Conservation (phyloP, 2,888 invertebrate genomes). For the Siphonodentalium dalli region DNA sequence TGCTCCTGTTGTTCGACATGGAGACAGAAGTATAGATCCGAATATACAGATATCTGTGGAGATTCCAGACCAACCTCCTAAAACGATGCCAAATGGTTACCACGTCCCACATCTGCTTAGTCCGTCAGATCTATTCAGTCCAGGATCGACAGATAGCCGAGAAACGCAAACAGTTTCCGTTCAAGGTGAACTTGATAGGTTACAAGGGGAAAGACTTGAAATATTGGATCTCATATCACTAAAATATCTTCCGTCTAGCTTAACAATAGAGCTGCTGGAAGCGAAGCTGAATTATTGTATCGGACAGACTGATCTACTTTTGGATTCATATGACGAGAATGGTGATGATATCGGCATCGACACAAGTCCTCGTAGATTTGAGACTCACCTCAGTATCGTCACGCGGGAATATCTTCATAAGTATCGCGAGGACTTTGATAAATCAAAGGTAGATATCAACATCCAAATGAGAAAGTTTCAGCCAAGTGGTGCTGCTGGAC, state of each 20-base stretch:
- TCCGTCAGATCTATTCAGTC: no score
- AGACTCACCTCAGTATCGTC: slow-evolving; percentile 25
- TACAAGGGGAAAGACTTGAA: slow-evolving; percentile 55
- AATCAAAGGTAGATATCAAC: slow-evolving; percentile 52
- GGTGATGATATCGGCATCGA: slow-evolving; percentile 28
- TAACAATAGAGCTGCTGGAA: slow-evolving; percentile 63
- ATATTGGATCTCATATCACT: slow-evolving; percentile 59
- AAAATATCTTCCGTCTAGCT: slow-evolving; percentile 59
- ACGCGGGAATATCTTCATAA: slow-evolving; percentile 47
- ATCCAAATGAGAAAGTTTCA: no score
- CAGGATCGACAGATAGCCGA: no score
- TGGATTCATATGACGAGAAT: slow-evolving; percentile 55
- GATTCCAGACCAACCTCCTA: no score
- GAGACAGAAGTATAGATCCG: no score
- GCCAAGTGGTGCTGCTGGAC: no score
- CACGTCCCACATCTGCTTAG: no score
- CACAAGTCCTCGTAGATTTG: slow-evolving; percentile 18
- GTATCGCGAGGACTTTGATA: slow-evolving; percentile 51
- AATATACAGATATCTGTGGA: no score
- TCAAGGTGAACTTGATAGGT: slow-evolving; percentile 52
- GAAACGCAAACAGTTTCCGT: slow-evolving; percentile 28
- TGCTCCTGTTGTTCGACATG: no score
- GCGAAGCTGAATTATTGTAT: slow-evolving; percentile 65
- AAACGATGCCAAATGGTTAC: no score
- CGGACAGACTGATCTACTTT: slow-evolving; percentile 63